Base-by-base conservation (phyloP, 2,797 vertebrate species). In the Rhynchonycteris naso region DNA sequence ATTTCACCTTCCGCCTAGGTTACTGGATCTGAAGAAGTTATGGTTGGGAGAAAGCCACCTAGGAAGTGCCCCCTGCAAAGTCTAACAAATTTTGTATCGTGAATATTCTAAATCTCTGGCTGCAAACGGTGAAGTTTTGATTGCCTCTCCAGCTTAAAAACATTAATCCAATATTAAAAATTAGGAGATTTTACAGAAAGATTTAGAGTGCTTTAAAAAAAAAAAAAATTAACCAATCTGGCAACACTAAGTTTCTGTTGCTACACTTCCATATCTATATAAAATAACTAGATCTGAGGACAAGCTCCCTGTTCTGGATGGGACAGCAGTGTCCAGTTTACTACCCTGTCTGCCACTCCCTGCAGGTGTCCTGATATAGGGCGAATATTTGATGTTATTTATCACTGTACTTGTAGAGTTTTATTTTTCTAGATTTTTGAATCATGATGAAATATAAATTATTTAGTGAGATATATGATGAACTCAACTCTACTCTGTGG, bases 361-460 rank as follows among this genome's bases (percentile, higher is more conserved):
- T 33, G 26, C 4, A 0, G 21, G 28, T 7, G 59, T 38, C 24
- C 7, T 3, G 43, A 86, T 10, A 13, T 8, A 13, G 5, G 5
- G 19, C 24, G 18, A 28, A 54, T 47, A 12, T 56, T 59, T 59
- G 5, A 7, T 61, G 15, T 19, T 69, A 18, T 14, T 92, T 65
- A 81, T 87, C 69, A 26, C 13, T 10, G 54, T 75, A 79, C 12
- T 54, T 19, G 1, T 8, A 19, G 74, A 81, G 9, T 71, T 68
- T 91, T 79, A 22, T 88, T 96, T 86, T 35, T 88, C 7, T 68
- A 63, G 18, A 30, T 50, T 80, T 47, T 74, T 88, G 52, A 83
- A 56, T 54, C 38, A 54, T 26, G 15, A 35, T 61, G 50, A 86
- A 88, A 69, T 63, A 59, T 19, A 28, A 83, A 75, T 81, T 88